Conservation (phyloP, 2,888 invertebrate genomes). For the Torymus aiolomorphi region DNA sequence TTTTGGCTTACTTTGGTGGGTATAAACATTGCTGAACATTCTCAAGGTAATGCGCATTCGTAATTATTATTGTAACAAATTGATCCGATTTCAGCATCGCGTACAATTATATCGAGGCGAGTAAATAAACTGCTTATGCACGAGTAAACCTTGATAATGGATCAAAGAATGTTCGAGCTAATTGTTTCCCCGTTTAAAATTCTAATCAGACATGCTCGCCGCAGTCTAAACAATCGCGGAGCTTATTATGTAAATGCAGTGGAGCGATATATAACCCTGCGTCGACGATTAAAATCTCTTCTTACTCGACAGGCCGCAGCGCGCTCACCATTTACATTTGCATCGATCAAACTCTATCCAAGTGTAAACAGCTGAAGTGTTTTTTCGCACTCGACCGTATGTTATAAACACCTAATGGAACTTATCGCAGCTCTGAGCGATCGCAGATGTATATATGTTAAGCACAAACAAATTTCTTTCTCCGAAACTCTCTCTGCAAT, state of each 20-base stretch:
- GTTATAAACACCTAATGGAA: no score
- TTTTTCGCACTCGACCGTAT: not conserved
- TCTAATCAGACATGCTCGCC: not conserved
- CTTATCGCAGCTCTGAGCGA: not conserved
- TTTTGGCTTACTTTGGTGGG: no score
- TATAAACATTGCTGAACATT: no score
- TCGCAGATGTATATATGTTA: not conserved
- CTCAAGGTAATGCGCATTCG: no score
- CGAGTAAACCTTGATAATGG: no score
- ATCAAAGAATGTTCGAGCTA: not conserved
- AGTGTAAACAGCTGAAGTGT: constrained; percentile 7
- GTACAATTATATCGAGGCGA: no score
- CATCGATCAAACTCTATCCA: constrained; percentile 19
- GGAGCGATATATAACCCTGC: constrained; percentile 14
- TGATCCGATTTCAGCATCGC: no score
- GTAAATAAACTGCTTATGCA: no score
- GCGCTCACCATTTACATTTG: constrained; percentile 8
- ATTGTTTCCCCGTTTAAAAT: constrained; percentile 7
- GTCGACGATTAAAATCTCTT: constrained; percentile 25
- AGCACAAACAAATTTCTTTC: not conserved
- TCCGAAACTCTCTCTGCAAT: not conserved
- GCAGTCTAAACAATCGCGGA: not conserved
- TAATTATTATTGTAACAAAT: no score
- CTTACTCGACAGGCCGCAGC: not conserved
- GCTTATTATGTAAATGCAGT: constrained; percentile 12